phyloP scores from a whole-genome alignment of 2,113 vertebrate genomes.

The Mobula birostris region DNA sequence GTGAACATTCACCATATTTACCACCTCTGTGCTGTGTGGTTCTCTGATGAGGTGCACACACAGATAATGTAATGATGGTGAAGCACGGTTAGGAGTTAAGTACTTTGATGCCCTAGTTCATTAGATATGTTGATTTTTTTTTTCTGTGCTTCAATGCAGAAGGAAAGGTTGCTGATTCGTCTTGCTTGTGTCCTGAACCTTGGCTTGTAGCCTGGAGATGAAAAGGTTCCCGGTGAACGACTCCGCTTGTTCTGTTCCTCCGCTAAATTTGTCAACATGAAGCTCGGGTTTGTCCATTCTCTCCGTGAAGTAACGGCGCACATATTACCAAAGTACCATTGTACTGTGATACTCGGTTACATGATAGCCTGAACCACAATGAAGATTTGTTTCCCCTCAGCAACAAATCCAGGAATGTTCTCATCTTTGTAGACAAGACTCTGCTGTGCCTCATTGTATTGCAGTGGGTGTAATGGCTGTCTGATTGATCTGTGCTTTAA shows the following conservation, averaged over 20 bases:
- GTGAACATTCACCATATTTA: too few relatives aligned
- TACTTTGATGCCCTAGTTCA: neutral
- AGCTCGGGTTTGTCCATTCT: neutral
- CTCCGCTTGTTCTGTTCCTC: neutral
- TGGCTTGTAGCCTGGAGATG: neutral
- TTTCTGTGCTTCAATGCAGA: neutral
- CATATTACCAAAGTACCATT: neutral
- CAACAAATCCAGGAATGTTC: neutral
- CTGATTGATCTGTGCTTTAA: neutral
- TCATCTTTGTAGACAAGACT: neutral
- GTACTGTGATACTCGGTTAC: neutral
- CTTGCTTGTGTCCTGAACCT: neutral
- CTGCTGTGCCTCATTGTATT: neutral
- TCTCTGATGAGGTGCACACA: neutral
- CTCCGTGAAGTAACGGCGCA: neutral
- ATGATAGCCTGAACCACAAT: neutral
- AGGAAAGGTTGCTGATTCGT: neutral
- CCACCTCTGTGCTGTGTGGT: too few relatives aligned
- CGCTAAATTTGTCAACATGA: neutral
- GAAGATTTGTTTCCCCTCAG: neutral
- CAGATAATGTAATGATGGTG: neutral
- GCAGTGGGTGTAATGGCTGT: neutral
- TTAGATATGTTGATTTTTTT: neutral
- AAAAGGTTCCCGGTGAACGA: neutral
- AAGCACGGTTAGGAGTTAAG: neutral